Evolutionary conservation across 2,888 invertebrate genomes (phyloP).

Genomic region (Tuta absoluta): DNA sequence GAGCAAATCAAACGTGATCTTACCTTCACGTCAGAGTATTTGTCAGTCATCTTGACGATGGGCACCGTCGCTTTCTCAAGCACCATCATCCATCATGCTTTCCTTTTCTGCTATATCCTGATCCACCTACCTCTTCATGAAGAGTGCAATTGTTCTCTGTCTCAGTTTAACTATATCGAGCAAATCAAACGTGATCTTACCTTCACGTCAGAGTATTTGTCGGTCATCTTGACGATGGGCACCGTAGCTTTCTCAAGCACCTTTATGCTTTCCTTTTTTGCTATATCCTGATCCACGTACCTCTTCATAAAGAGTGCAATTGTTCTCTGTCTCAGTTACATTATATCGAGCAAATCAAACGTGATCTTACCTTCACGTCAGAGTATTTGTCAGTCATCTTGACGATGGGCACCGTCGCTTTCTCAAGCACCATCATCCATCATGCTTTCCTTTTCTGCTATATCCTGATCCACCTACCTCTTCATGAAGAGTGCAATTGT

Average conservation of each 20-base stretch:
- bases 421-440: conserved; percentile 98
- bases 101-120: conserved; percentile 94
- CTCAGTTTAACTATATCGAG: background rate
- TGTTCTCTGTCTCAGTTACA: conserved; percentile 73
- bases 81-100: conserved; percentile 96
- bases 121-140: conserved; percentile 90
- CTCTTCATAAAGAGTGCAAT: conserved; percentile 93
- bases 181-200: conserved; percentile 49
- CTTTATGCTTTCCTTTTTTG: conserved; percentile 94
- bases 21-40: conserved; percentile 89
- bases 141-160: no score
- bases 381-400: conserved; percentile 93
- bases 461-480: conserved; percentile 89
- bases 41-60: conserved; percentile 96
- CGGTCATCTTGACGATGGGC: conserved; percentile 98
- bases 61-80: no score
- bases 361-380: conserved; percentile 86
- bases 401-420: conserved; percentile 99
- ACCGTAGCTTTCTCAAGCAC: conserved; percentile 99
- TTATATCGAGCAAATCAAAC: background rate
- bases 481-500: no score
- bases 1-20: no score
- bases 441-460: conserved; percentile 93
- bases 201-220: conserved; percentile 90
- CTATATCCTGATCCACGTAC: conserved; percentile 93